These are phyloP conservation scores for Sylvietta virens DNA, from an alignment of 2,113 vertebrate species.

Conservation along the genomic window DNA sequence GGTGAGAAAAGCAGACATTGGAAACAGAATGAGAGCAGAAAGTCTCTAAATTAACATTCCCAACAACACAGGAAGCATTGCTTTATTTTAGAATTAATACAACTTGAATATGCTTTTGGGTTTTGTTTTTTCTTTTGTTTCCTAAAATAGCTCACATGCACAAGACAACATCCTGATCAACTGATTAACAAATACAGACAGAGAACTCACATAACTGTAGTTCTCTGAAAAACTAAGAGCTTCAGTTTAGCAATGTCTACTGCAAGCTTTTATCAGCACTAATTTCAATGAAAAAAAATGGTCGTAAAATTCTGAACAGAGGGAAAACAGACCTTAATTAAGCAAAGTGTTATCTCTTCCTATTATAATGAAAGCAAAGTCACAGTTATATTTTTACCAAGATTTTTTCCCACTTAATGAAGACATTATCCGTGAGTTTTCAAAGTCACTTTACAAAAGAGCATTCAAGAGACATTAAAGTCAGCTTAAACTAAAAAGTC, in stretches of 20 bases:
- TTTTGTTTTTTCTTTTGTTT: neutral
- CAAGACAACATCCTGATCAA: constrained; percentile 13
- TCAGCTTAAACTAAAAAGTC: constrained; percentile 81
- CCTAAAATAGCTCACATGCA: neutral
- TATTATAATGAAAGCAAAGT: constrained; percentile 75
- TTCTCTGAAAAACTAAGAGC: constrained; percentile 37
- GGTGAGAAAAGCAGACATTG: neutral
- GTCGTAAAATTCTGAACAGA: constrained; percentile 68
- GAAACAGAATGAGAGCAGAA: neutral
- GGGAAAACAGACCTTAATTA: constrained; percentile 76
- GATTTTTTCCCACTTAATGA: constrained; percentile 80
- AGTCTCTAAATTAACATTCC: neutral
- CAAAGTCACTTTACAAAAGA: constrained; percentile 82
- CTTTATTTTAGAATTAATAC: neutral
- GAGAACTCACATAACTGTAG: neutral
- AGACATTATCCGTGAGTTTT: constrained; percentile 79
- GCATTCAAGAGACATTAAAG: constrained; percentile 82
- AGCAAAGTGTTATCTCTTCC: constrained; percentile 74
- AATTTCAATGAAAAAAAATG: constrained; percentile 64
- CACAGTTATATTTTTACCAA: constrained; percentile 73
- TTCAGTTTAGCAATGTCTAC: constrained; percentile 18
- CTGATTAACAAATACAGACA: constrained; percentile 21
- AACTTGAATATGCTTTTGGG: neutral
- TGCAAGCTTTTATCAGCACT: constrained; percentile 68
- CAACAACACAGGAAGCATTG: neutral